Evolutionary conservation across 2,113 vertebrate species (phyloP).

Genomic region (Desmodus rotundus): DNA sequence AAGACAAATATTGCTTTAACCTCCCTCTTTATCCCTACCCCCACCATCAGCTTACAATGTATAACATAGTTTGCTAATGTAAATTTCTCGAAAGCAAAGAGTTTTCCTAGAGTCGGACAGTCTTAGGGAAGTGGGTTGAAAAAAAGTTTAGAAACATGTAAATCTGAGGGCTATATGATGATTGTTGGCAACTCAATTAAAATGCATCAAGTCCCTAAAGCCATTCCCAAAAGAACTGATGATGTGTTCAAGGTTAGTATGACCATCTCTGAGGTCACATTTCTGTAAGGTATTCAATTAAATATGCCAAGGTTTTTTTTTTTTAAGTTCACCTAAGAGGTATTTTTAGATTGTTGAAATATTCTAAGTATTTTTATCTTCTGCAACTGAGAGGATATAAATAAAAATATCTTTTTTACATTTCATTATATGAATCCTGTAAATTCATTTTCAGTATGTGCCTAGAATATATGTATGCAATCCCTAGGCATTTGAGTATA

Average conservation of each 20-base stretch:
- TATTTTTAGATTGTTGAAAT: neutral
- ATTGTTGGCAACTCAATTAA: neutral
- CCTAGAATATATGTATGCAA: neutral
- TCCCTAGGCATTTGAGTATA: neutral
- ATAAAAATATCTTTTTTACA: neutral
- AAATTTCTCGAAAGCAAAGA: neutral
- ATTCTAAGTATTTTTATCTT: slow-evolving; percentile 18
- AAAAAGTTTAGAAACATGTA: slow-evolving; percentile 16
- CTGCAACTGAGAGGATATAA: neutral
- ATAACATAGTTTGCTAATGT: neutral
- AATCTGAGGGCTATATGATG: neutral
- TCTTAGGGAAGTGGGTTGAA: neutral
- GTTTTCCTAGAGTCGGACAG: neutral
- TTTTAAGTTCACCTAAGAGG: slow-evolving; percentile 14
- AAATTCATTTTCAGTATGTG: neutral
- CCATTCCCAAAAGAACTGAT: slow-evolving; percentile 22
- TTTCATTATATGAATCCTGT: neutral
- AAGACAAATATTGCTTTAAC: neutral
- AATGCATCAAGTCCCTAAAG: slow-evolving; percentile 22
- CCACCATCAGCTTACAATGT: neutral
- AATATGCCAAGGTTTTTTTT: slow-evolving; percentile 33
- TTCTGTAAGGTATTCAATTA: slow-evolving; percentile 32
- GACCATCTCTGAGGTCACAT: slow-evolving; percentile 4
- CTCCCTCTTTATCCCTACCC: neutral
- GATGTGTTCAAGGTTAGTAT: slow-evolving; percentile 6